A percentile compares a stretch with the other conserved stretches of the same genome.
Evolutionary conservation across 2,888 invertebrate genomes (phyloP).

Genomic region (Meganola albula): DNA sequence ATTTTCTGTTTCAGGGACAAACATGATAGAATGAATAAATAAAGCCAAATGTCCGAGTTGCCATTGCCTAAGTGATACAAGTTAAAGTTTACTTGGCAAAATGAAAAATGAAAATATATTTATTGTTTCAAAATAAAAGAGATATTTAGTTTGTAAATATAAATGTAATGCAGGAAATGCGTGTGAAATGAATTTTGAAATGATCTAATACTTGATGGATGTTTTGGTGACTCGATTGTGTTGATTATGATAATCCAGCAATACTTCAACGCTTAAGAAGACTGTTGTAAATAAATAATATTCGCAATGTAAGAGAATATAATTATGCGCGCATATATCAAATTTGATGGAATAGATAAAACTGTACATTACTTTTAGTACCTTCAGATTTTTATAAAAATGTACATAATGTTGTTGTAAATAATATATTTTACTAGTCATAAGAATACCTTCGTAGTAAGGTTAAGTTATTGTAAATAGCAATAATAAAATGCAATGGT

Average conservation of each 20-base stretch:
- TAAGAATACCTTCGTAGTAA: conserved; percentile 48
- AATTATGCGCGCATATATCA: conserved; percentile 18
- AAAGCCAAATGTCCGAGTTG: no score
- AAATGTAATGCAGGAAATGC: no score
- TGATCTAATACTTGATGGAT: no score
- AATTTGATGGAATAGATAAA: conserved; percentile 20
- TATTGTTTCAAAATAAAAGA: no score
- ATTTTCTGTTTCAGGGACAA: conserved; percentile 19
- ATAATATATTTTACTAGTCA: conserved; percentile 47
- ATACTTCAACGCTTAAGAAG: conserved; percentile 23
- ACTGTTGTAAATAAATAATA: conserved; percentile 31
- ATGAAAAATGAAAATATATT: no score
- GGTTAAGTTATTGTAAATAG: conserved; percentile 49
- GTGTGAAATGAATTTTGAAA: no score
- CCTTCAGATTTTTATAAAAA: conserved; percentile 32
- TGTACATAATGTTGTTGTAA: conserved; percentile 47
- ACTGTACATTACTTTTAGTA: conserved; percentile 33
- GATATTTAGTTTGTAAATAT: no score
- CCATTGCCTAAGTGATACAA: no score
- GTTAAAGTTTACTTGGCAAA: no score
- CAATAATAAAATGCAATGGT: conserved; percentile 42
- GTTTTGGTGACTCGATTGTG: no score
- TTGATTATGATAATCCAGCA: conserved; percentile 9
- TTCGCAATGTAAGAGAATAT: conserved; percentile 15
- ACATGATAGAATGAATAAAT: conserved; percentile 12